Conservation (phyloP, 1,140 invertebrate genomes). For the Plutomurus gul region DNA sequence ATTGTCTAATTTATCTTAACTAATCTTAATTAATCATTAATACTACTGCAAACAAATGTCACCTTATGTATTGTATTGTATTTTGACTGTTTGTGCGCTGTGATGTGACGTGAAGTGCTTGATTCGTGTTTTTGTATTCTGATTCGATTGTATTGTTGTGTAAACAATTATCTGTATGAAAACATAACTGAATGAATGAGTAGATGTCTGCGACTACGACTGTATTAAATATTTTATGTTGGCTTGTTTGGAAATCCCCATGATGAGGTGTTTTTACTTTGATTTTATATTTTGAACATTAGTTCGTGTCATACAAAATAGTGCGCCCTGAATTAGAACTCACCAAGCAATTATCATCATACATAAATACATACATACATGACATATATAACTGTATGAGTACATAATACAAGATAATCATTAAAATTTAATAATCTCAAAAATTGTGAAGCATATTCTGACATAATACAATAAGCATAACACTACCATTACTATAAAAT, state of each 20-base stretch:
- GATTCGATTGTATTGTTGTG: background rate
- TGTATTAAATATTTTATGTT: slow-evolving; percentile 1
- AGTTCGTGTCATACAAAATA: background rate
- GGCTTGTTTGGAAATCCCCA: background rate
- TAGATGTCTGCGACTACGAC: background rate
- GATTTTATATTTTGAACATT: background rate
- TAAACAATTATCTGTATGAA: background rate
- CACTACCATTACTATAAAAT: slow-evolving; percentile 17
- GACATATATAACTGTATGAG: background rate
- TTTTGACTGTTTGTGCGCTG: background rate
- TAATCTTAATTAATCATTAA: too few species aligned
- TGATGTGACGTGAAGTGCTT: background rate
- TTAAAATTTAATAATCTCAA: background rate
- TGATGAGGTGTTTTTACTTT: background rate
- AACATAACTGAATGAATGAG: background rate
- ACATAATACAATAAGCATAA: background rate
- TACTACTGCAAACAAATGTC: too few species aligned
- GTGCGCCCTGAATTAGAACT: background rate
- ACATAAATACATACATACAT: background rate
- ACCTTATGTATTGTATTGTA: too few species aligned
- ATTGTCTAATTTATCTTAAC: too few species aligned
- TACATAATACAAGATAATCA: background rate
- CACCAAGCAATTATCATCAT: too few species aligned
- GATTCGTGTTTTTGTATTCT: background rate
- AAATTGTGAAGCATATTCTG: background rate